Base-by-base conservation (phyloP, 2,888 invertebrate species). In the Melieria omissa region DNA sequence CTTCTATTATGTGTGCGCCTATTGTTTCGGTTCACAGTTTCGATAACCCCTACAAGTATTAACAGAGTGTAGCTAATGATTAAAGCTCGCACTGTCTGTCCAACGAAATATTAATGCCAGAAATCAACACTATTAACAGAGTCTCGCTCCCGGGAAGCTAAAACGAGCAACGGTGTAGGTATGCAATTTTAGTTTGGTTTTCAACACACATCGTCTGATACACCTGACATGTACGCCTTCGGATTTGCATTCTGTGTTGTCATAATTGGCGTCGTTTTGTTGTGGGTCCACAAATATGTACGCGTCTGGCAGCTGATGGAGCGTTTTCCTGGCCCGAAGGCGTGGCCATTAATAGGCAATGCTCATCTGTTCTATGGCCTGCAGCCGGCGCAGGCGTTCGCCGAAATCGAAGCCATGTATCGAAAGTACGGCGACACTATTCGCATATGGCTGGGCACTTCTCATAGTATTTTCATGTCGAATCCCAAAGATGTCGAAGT, bases 311-410 rank as follows among this genome's bases (percentile, higher is more conserved):
- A 75, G 9, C 60, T 79, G 61, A 75, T 75, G 0, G 66, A 65
- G 0, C 29, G 75, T 5, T 74, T 84, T 58, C 72, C 77, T 6
- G 82, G 82, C 4, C 83, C 83, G 10, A 86, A 87, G 1, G 86
- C 86, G 0, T 74, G 87, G 47, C 90, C 90, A 0, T 8, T 90
- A 2, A 64, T 90, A 8, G 90, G 90, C 0, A 89, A 89, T 83
- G 89, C 86, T 1, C 80, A 83, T 64, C 82, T 87, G 52, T 82
- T 88, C 16, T 85, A 89, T 74, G 79, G 87, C n/a, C 44, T 78
- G 10, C 47, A 66, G 3, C 76, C 79, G 5, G 74, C 76, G 0
- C 67, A 78, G 71, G 77, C 65, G 54, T 73, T 65, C 9, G 52
- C 41, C 0, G 6, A 72, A 8, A 74, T 82, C 3, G 46, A 9